Percentiles rank a stretch among this genome's conserved stretches.
These are phyloP conservation scores for Pristis pectinata DNA, from an alignment of 2,797 vertebrate species.

Conservation along the genomic window DNA sequence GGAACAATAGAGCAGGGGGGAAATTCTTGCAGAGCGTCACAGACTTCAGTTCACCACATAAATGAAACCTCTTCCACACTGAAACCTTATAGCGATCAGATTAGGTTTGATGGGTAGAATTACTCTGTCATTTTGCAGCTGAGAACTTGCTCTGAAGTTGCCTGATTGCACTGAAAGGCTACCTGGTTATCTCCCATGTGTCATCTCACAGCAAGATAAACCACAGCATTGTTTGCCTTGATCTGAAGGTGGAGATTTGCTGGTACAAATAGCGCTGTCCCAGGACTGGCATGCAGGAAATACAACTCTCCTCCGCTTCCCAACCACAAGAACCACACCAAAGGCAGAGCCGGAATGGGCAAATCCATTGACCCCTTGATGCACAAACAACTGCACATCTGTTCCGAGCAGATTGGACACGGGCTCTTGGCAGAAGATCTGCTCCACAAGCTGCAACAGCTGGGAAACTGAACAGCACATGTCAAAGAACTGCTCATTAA, in stretches of 20 bases:
- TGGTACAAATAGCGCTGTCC: not conserved
- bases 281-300: slow-evolving; percentile 23
- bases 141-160: not conserved
- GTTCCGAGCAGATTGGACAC: slow-evolving; percentile 34
- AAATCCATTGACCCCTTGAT: slow-evolving; percentile 17
- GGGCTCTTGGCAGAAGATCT: slow-evolving; percentile 7
- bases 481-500: slow-evolving; percentile 22
- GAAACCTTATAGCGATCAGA: not conserved
- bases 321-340: not conserved
- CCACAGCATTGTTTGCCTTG: not conserved
- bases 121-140: not conserved
- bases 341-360: slow-evolving; percentile 23
- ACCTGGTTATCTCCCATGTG: not conserved
- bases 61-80: not conserved
- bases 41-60: not conserved
- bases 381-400: slow-evolving; percentile 33
- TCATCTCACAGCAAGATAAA: not conserved
- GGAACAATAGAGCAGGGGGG: not conserved
- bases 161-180: not conserved
- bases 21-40: not conserved
- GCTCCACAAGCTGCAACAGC: slow-evolving; percentile 4
- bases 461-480: slow-evolving; percentile 32
- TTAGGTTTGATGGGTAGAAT: not conserved
- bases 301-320: slow-evolving; percentile 14
- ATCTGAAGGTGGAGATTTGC: not conserved